Conservation (phyloP, 2,888 invertebrate genomes). For the Oscheius sp. region DNA sequence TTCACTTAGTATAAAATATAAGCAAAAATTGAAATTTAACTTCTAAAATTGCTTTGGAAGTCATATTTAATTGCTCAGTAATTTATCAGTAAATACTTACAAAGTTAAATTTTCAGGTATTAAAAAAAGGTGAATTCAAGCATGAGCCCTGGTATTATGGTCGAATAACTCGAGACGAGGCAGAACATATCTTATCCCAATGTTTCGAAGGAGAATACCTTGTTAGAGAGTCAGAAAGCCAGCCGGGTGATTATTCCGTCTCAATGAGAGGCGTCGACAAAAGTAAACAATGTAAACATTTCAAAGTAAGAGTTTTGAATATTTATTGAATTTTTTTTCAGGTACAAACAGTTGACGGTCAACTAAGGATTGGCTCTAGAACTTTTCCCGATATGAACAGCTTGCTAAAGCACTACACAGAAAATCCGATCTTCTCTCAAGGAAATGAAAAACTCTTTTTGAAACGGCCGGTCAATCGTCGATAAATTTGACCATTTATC, state of each 20-base stretch:
- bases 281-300: slow-evolving; percentile 99
- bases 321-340: slow-evolving; percentile 3
- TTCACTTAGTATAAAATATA: too few relatives aligned
- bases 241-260: slow-evolving; percentile 98
- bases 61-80: too few relatives aligned
- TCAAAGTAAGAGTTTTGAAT: slow-evolving; percentile 72
- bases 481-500: background rate
- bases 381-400: slow-evolving; percentile 94
- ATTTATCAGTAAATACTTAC: background rate
- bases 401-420: slow-evolving; percentile 96
- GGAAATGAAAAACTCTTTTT: slow-evolving; percentile 96
- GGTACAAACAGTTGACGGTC: slow-evolving; percentile 75
- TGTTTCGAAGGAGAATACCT: slow-evolving; percentile 98
- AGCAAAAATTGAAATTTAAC: too few relatives aligned
- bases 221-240: slow-evolving; percentile 97
- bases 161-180: slow-evolving; percentile 90
- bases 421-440: slow-evolving; percentile 97
- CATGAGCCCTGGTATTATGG: slow-evolving; percentile 91
- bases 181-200: slow-evolving; percentile 91
- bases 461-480: slow-evolving; percentile 79
- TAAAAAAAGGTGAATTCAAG: background rate
- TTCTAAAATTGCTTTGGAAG: too few relatives aligned
- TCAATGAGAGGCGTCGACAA: slow-evolving; percentile 95
- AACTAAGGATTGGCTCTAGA: slow-evolving; percentile 88
- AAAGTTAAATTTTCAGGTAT: background rate